Evolutionary conservation across 2,113 vertebrate genomes (phyloP).

Genomic region (Gasterosteus aculeatus): DNA sequence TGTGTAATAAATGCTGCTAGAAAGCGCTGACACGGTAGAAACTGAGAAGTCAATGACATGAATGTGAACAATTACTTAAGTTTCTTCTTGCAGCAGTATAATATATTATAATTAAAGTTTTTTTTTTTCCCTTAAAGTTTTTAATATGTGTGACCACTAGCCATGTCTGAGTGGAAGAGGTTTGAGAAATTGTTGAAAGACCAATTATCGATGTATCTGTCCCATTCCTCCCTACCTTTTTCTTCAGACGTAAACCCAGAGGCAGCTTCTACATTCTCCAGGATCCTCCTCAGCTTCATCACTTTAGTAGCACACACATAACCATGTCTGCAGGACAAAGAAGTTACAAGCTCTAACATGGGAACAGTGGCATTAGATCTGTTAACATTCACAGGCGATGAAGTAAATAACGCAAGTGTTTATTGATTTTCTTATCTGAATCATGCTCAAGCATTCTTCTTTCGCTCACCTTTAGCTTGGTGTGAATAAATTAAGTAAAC

Average conservation of each 20-base stretch:
- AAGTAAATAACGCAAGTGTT: background rate
- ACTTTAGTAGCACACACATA: conserved; percentile 99
- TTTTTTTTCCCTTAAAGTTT: background rate
- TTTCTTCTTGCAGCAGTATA: background rate
- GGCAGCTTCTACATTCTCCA: conserved; percentile 97
- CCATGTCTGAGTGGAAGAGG: background rate
- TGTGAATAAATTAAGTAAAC: background rate
- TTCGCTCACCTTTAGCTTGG: background rate
- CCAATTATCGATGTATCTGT: background rate
- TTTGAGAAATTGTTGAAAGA: background rate
- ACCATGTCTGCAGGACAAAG: conserved; percentile 85
- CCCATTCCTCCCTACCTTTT: conserved; percentile 84
- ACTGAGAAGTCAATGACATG: background rate
- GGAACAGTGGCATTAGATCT: background rate
- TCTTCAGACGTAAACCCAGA: conserved; percentile 99
- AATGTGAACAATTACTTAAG: background rate
- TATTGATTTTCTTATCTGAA: background rate
- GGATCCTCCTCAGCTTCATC: conserved; percentile 97
- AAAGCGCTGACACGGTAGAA: background rate
- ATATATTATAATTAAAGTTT: background rate
- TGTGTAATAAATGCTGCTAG: background rate
- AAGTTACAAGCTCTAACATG: conserved; percentile 7
- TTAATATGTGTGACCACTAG: background rate
- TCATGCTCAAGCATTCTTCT: background rate
- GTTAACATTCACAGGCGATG: background rate